phyloP scores from a whole-genome alignment of 2,888 invertebrate species.

The Drosophila mimica region DNA sequence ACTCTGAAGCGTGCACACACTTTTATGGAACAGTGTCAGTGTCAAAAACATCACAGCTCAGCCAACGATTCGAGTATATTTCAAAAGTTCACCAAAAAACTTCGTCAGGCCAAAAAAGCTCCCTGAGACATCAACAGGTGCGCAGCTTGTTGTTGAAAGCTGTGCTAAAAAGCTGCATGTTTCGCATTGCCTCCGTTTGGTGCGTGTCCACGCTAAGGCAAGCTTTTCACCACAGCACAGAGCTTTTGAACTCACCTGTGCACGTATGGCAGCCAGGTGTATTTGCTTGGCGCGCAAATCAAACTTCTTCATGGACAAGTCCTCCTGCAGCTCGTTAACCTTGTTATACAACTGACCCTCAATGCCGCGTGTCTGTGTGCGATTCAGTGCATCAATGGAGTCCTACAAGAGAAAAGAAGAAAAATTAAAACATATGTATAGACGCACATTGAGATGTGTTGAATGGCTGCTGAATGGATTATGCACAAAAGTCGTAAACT shows the following conservation, averaged over 20 bases:
- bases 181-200: constrained; percentile 2
- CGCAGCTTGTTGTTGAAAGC: constrained; percentile 33
- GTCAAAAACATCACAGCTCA: background rate
- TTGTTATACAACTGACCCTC: constrained; percentile 95
- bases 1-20: constrained; percentile 39
- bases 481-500: constrained; percentile 13
- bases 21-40: background rate
- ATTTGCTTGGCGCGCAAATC: constrained; percentile 96
- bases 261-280: constrained; percentile 94
- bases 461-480: constrained; percentile 1
- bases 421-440: background rate
- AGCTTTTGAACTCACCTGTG: constrained; percentile 90
- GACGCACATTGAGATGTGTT: constrained; percentile 12
- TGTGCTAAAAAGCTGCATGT: constrained; percentile 23
- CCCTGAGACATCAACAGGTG: constrained; percentile 55
- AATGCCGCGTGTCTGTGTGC: constrained; percentile 91
- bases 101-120: constrained; percentile 23
- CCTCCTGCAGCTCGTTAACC: constrained; percentile 97
- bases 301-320: constrained; percentile 96
- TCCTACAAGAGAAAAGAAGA: constrained; percentile 86
- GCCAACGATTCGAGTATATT: background rate
- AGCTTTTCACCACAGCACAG: constrained; percentile 39
- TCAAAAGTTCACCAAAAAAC: background rate
- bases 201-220: constrained; percentile 7
- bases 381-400: constrained; percentile 91